Percentiles rank a stretch among this genome's conserved stretches.
Evolutionary conservation across 2,113 vertebrate genomes (phyloP).

Genomic region (Tricholaema leucomelas): DNA sequence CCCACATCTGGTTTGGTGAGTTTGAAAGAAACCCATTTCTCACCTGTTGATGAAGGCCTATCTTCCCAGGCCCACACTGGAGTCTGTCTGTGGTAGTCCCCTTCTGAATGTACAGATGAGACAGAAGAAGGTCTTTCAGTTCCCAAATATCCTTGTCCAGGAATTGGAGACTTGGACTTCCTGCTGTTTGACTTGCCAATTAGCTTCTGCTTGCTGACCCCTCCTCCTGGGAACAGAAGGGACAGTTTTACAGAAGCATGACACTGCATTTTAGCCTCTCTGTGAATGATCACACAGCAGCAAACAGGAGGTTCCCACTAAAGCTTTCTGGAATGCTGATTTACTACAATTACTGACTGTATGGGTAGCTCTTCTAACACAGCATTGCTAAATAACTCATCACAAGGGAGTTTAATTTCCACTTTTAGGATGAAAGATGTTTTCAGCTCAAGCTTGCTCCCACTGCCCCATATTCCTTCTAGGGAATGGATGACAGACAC

Average conservation of each 20-base stretch:
- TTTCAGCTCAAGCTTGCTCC: background rate
- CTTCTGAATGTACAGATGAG: constrained; percentile 97
- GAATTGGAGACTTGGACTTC: constrained; percentile 94
- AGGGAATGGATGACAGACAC: background rate
- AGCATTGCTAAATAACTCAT: background rate
- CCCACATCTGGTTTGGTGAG: background rate
- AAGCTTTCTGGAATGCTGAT: background rate
- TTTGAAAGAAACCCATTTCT: background rate
- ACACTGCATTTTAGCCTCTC: background rate
- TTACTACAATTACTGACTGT: background rate
- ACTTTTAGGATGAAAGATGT: background rate
- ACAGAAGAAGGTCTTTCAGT: constrained; percentile 92
- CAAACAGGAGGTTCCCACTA: background rate
- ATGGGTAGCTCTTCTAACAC: background rate
- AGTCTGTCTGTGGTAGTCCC: constrained; percentile 94
- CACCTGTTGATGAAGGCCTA: constrained; percentile 93
- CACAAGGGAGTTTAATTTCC: background rate
- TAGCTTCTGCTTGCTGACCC: constrained; percentile 88
- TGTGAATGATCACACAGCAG: background rate
- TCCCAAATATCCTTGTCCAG: constrained; percentile 88
- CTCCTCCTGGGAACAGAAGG: constrained; percentile 69
- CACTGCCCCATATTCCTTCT: background rate
- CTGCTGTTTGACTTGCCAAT: constrained; percentile 87
- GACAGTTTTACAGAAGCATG: background rate
- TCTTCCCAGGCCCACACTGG: constrained; percentile 97